Base-by-base conservation (phyloP, 2,888 invertebrate genomes). In the Lamellibrachia columna region DNA sequence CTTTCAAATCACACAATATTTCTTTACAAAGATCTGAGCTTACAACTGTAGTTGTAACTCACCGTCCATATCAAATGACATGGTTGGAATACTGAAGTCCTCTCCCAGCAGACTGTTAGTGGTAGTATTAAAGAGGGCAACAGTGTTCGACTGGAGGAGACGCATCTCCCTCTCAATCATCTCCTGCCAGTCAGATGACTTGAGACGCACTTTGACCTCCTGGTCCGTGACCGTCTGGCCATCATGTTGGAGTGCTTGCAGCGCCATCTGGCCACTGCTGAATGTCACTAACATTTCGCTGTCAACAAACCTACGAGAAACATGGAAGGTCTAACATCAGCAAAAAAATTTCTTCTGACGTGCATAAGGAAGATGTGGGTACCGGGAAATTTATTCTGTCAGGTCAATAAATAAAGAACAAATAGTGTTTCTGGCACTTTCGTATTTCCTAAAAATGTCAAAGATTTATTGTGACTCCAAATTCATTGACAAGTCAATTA, bases 281-380 rank as follows among this genome's bases (percentile, higher is more conserved):
- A 99, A 99, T 9, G 99, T 98, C 53, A 99, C 98, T 98, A 98
- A 98, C 97, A 99, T 98, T 28, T 98, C 98, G 93, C 98, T 98
- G 53, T 98, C 98, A 28, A 99, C 98, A 96, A 99, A 99, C 94
- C 97, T 97, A 94, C 90, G 90, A 93, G 60, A 55, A 92, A 92
- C 90, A 53, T 22, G 22, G 22, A 75, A 22, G 75, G 15, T 75
- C 6, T 6, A n/a, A 22, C 22, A 7, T 75, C 75, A 75, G 75
- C 3, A 75, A 6, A 75, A 75, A 22, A n/a, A 22, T 75, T 6
- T 75, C 75, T 75, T n/a, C 6, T 6, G 22, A 75, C 22, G n/a
- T 75, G 75, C 40, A 40, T 40, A 40, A 40, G 40, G 40, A 40
- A 40, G 40, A 40, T 40, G 40, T 40, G 40, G 40, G 40, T 40